Evolutionary conservation across 1,140 invertebrate genomes (phyloP).

Genomic region (Drosophila arizonae): DNA sequence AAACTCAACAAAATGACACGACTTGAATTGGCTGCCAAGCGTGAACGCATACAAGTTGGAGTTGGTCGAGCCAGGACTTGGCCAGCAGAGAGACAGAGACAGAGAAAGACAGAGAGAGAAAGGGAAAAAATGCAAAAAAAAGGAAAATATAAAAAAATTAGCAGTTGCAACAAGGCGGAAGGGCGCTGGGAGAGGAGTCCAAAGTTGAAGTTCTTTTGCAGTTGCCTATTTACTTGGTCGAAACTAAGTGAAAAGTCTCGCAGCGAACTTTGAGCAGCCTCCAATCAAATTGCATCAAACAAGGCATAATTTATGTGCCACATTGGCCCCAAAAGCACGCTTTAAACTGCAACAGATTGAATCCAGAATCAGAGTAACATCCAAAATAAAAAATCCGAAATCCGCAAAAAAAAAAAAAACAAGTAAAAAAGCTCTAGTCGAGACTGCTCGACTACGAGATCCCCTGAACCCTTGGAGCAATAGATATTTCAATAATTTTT

Average conservation of each 20-base stretch:
- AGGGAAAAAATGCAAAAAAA: conserved; percentile 2
- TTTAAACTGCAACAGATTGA: conserved; percentile 51
- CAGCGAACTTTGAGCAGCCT: conserved; percentile 13
- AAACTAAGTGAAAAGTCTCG: conserved; percentile 51
- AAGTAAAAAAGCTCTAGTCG: too few relatives aligned
- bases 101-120: too few relatives aligned
- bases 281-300: conserved; percentile 65
- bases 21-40: conserved; percentile 80
- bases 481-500: too few relatives aligned
- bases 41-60: conserved; percentile 71
- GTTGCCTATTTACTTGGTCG: conserved; percentile 59
- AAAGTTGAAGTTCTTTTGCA: conserved; percentile 56
- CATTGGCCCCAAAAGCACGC: conserved; percentile 32
- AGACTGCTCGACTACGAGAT: too few relatives aligned
- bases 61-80: conserved; percentile 56
- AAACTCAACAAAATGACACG: conserved; percentile 79
- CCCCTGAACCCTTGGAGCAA: too few relatives aligned
- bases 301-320: conserved; percentile 67
- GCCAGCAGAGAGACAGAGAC: conserved; percentile 45
- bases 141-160: conserved; percentile 41
- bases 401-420: too few relatives aligned
- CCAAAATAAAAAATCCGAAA: not conserved
- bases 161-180: conserved; percentile 17
- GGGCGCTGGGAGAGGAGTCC: conserved; percentile 4
- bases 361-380: conserved; percentile 26